Evolutionary conservation across 2,888 invertebrate species (phyloP), one percentile per base, ranked within the genome.

Genomic region (Scrobipalpa atriplicella): DNA sequence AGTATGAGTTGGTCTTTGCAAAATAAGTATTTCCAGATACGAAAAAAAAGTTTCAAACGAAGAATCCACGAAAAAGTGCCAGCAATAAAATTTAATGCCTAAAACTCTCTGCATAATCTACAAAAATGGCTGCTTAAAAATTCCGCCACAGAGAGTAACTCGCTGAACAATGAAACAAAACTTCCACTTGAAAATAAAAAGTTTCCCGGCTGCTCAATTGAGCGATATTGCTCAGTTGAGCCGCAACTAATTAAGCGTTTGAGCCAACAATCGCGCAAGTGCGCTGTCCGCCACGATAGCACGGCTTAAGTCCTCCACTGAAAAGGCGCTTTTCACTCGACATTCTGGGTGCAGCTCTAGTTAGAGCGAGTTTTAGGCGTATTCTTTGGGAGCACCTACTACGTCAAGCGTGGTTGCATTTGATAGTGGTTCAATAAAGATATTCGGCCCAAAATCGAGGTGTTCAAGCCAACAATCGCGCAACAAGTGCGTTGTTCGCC

Each of bases 391-490:
- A 29, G 29, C 29, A 5, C 5, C 29, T 29, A 5, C 29, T 29
- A 29, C 29, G 29, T 29, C 2, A 29, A 29, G 29, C 29, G 29
- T 29, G 5, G 29, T 29, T n/a, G n/a, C n/a, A n/a, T n/a, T n/a
- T n/a, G n/a, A n/a, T n/a, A n/a, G n/a, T n/a, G n/a, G n/a, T n/a
- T n/a, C n/a, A n/a, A 29, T 29, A 29, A 29, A 29, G 29, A 3
- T 29, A 29, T 3, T 29, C 29, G 29, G 29, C 29, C 29, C 29
- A 29, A 29, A 3, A 29, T 5, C 29, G 29, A 29, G 29, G 80
- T 81, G 79, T 78, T 85, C 79, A 79, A 82, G 80, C 82, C 80
- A 86, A 85, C 85, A 85, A 83, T 81, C 80, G n/a, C n/a, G n/a
- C 80, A 73, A 66, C 58, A 69, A 72, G 78, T 74, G 79, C 81